phyloP scores from a whole-genome alignment of 2,888 invertebrate genomes.

The Laspeyria flexula region DNA sequence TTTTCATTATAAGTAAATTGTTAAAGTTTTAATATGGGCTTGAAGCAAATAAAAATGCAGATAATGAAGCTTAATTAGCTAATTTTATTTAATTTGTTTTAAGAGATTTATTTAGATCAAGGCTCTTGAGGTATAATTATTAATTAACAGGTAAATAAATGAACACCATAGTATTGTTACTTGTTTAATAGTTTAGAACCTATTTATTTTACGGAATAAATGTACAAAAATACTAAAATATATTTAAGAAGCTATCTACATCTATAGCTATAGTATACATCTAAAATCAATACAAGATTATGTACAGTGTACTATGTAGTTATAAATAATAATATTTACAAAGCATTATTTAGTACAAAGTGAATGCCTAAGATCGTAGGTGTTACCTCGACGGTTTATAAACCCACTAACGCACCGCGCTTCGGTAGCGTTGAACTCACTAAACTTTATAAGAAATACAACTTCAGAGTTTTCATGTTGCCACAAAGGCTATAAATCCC shows the following conservation, averaged over 20 bases:
- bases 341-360: constrained; percentile 52
- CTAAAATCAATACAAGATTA: constrained; percentile 50
- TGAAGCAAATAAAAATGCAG: no score
- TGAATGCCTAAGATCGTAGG: constrained; percentile 53
- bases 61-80: no score
- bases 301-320: constrained; percentile 62
- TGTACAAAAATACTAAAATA: constrained; percentile 60
- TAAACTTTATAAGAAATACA: constrained; percentile 70
- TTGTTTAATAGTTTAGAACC: constrained; percentile 53
- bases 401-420: constrained; percentile 52
- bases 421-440: constrained; percentile 49
- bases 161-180: constrained; percentile 20
- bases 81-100: no score
- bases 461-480: constrained; percentile 74
- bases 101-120: no score
- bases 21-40: no score
- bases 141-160: constrained; percentile 18
- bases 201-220: constrained; percentile 51
- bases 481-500: constrained; percentile 72
- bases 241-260: constrained; percentile 54
- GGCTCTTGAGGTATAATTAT: no score
- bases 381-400: constrained; percentile 46
- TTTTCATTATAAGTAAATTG: no score
- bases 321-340: constrained; percentile 79
- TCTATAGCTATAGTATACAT: constrained; percentile 49